A percentile compares a stretch with the other conserved stretches of the same genome.
Evolutionary conservation across 2,888 invertebrate species (phyloP).

Genomic region (Tipula unca): DNA sequence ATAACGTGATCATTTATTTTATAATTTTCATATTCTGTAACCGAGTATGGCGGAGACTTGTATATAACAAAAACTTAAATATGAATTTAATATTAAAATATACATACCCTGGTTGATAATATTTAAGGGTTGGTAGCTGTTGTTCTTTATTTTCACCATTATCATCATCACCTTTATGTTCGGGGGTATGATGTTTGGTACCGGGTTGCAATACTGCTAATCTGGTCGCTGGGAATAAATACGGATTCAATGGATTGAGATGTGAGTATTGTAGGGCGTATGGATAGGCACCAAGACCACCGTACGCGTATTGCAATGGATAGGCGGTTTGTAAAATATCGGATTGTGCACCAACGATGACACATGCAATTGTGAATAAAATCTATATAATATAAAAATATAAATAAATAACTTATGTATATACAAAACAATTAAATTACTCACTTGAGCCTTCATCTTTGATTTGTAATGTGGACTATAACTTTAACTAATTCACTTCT

Average conservation of each 20-base stretch:
- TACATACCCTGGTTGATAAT: conserved; percentile 17
- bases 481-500: background rate
- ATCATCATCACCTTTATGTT: background rate
- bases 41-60: background rate
- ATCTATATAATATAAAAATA: background rate
- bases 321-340: background rate
- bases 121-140: background rate
- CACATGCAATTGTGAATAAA: background rate
- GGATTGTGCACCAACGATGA: background rate
- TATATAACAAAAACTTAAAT: background rate
- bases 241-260: background rate
- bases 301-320: background rate
- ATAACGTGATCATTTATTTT: background rate
- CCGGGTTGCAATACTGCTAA: background rate
- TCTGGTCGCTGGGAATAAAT: background rate
- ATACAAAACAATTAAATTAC: background rate
- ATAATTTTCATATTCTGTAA: background rate
- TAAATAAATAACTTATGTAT: background rate
- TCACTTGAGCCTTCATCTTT: background rate
- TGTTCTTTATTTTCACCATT: background rate
- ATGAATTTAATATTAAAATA: background rate
- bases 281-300: background rate
- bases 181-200: background rate
- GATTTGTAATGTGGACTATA: background rate
- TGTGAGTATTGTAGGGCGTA: conserved; percentile 1